Base-by-base conservation (phyloP, 2,113 vertebrate genomes). In the Lamprotornis superbus region DNA sequence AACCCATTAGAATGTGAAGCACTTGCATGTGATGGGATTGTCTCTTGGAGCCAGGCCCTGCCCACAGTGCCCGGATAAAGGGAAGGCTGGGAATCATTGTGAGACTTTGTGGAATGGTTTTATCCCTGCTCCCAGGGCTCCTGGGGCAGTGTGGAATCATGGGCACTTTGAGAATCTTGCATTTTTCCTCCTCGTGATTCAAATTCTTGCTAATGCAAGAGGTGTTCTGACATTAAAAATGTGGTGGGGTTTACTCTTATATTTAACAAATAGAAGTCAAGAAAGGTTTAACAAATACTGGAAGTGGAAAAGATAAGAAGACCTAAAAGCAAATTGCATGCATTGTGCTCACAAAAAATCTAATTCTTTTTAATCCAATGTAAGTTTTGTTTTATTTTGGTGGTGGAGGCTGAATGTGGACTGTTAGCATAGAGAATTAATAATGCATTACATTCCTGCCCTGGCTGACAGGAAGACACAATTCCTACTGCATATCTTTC, bases 21-120 rank as follows among this genome's bases (percentile, higher is more conserved):
- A 21, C 74, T 79, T 39, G 77, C 65, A 14, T 53, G 47, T 23
- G 67, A 21, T 50, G 87, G 52, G 73, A 16, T 33, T 64, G 44
- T 55, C 35, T 84, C 52, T 47, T 3, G 10, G 31, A 63, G 46
- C 15, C 35, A 31, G 37, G 74, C 37, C 73, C 24, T 59, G 37
- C 4, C 39, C 44, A 6, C 27, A 3, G 2, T 13, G 23, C 2
- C 85, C n/a, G 31, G 18, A 5, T 5, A 11, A 39, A 9, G 3
- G 15, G 33, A 60, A 21, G 3, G 25, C 7, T 71, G 31, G 61
- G 67, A 56, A 19, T 56, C 4, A 1, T 2, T 18, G 10, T 63
- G 71, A 2, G 8, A 3, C 20, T 37, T 33, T 59, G 18, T 33
- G 74, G 24, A 35, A 31, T 3, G 24, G 59, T 33, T 71, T 69